Evolutionary conservation across 1,140 invertebrate genomes (phyloP).

Genomic region (Scaptomyza graminum): DNA sequence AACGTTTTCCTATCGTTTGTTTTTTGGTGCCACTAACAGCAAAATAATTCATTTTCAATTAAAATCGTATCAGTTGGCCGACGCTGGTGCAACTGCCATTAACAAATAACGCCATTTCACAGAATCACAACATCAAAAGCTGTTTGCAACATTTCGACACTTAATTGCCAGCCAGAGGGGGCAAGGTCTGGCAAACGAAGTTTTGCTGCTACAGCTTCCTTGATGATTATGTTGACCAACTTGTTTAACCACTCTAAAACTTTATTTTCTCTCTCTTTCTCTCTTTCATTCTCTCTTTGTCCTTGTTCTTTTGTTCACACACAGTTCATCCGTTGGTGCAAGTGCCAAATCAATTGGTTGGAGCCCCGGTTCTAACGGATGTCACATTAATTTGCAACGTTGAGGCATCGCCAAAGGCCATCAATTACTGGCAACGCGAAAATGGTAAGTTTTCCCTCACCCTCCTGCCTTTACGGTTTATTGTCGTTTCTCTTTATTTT

Average conservation of each 20-base stretch:
- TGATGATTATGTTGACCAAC: conserved; percentile 39
- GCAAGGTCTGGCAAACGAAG: background rate
- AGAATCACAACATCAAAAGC: conserved; percentile 7
- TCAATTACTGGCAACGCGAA: conserved; percentile 94
- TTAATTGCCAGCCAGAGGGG: conserved; percentile 12
- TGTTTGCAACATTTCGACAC: background rate
- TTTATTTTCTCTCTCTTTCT: background rate
- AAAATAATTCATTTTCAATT: conserved; percentile 83
- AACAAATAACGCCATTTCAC: conserved; percentile 39
- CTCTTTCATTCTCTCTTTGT: conserved; percentile 12
- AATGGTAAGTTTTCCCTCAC: conserved; percentile 86
- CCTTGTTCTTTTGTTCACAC: conserved; percentile 33
- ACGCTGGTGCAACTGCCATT: conserved; percentile 43
- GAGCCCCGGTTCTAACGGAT: conserved; percentile 90
- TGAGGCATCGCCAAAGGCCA: conserved; percentile 93
- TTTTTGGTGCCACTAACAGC: conserved; percentile 53
- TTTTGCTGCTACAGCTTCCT: background rate
- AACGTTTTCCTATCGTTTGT: background rate
- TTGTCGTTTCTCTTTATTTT: conserved; percentile 4
- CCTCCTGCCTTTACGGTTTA: conserved; percentile 4
- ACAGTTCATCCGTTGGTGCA: conserved; percentile 93
- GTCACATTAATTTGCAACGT: conserved; percentile 94
- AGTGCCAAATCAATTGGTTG: conserved; percentile 93
- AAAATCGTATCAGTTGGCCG: conserved; percentile 73
- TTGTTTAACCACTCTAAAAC: conserved; percentile 9